These are phyloP conservation scores for Scaptomyza pallida DNA, from an alignment of 1,140 invertebrate species.

Conservation along the genomic window DNA sequence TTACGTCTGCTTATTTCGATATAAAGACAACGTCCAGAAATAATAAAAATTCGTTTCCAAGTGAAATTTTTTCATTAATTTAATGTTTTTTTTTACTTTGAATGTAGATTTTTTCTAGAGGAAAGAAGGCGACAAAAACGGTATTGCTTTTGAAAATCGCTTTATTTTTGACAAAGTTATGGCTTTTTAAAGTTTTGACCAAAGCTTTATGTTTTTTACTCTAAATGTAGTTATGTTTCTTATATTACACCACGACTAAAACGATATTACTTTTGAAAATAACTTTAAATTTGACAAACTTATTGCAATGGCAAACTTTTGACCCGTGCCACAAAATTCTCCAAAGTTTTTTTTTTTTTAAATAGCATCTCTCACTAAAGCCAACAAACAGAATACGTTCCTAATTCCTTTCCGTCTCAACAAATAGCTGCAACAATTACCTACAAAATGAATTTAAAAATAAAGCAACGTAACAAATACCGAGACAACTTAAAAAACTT, in stretches of 20 bases:
- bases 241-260: no score
- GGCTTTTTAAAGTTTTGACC: no score
- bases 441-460: conserved; percentile 1
- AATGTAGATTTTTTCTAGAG: no score
- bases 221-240: no score
- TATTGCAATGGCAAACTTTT: no score
- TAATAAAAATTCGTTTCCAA: not conserved
- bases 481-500: conserved; percentile 47
- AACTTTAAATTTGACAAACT: no score
- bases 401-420: not conserved
- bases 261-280: no score
- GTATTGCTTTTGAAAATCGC: no score
- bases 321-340: not conserved
- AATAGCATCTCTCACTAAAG: not conserved
- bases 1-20: conserved; percentile 13
- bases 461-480: conserved; percentile 11
- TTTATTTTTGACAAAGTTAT: no score
- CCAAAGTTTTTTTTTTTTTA: not conserved
- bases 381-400: not conserved
- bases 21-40: conserved; percentile 7
- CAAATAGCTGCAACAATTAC: conserved; percentile 1
- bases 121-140: no score
- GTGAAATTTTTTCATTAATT: not conserved
- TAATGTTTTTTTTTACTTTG: not conserved
- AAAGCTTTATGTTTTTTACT: no score